A percentile compares a stretch with the other conserved stretches of the same genome.
Evolutionary conservation across 2,113 vertebrate species (phyloP).

Genomic region (Phainopepla nitens): DNA sequence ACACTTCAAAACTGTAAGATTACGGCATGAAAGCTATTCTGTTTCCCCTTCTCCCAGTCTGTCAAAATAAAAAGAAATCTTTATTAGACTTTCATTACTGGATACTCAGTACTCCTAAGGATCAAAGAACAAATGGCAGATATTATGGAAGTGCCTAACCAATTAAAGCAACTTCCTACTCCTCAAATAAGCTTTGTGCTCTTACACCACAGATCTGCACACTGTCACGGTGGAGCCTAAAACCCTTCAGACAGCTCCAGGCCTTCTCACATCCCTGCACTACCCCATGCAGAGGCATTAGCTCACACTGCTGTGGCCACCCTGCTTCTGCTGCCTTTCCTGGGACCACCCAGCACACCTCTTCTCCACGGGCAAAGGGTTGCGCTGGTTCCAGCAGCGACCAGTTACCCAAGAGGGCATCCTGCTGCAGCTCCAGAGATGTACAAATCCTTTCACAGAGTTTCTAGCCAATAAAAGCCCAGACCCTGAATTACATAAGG

Average conservation of each 20-base stretch:
- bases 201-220: background rate
- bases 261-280: background rate
- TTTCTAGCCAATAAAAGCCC: background rate
- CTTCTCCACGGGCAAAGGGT: background rate
- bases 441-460: background rate
- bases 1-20: background rate
- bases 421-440: background rate
- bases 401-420: background rate
- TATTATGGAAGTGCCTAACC: background rate
- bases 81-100: background rate
- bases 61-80: background rate
- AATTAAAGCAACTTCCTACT: background rate
- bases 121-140: background rate
- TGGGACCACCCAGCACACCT: background rate
- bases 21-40: background rate
- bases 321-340: background rate
- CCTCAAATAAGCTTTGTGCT: background rate
- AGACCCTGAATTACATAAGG: background rate
- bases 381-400: background rate
- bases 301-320: background rate
- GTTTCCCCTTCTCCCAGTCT: background rate
- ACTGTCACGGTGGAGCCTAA: background rate
- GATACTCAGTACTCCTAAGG: background rate
- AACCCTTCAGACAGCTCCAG: background rate
- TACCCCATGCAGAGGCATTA: background rate